Evolutionary conservation across 2,888 invertebrate species (phyloP), one percentile per base, ranked within the genome.

Genomic region (Mesochorus sp.): DNA sequence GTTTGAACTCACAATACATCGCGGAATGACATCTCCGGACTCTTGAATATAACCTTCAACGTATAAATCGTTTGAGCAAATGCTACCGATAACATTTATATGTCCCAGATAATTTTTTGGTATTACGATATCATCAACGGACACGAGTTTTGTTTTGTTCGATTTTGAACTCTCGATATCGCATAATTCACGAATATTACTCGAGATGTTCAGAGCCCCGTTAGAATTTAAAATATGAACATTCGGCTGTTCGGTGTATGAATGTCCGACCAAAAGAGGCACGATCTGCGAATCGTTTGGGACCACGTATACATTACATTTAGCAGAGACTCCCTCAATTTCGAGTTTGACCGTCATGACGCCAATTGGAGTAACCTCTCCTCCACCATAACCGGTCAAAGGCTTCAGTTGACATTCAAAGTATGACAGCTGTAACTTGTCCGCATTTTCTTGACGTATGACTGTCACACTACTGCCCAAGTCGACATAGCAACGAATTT

Each of bases 221-320:
- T 5, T 49, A 12, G 34, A 80, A 59, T 80, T 83, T 0, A 81
- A 49, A 3, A 85, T 80, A 17, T 75, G 34, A 2, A 84, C 71
- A 14, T 80, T 77, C 1, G 71, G 51, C 44, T 84, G 79, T 37
- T 84, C 82, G 3, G 82, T 83, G 51, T 75, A 85, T 12, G 82
- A 81, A 70, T 85, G 84, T 3, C 83, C 83, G 19, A 85, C 75
- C 42, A 85, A 44, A 6, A 85, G 55, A 0, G 81, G 71, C 14
- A 83, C 80, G 26, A 66, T 61, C 70, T 83, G 83, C 4, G 67
- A 70, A 8, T 81, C 74, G 2, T 72, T 78, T 6, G 81, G 84
- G 14, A 84, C 83, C 2, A 84, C 44, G 21, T 55, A 47, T 34
- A 68, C 55, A 19, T 57, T 12, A 1, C 44, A 57, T 47, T 57